Conservation (phyloP, 2,888 invertebrate genomes). For the Megaustenia siamemsis region DNA sequence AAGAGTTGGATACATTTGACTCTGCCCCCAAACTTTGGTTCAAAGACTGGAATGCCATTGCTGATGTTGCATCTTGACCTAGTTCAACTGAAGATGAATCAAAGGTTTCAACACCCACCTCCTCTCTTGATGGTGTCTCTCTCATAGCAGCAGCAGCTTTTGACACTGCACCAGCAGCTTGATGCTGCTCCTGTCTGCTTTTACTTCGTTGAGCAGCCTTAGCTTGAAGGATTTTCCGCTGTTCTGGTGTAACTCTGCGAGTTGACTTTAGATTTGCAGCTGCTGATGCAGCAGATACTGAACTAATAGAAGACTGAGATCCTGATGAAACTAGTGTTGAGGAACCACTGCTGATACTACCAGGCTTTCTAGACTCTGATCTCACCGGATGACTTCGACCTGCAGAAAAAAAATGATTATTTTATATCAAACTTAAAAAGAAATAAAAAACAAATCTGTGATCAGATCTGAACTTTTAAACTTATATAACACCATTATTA, state of each 20-base stretch:
- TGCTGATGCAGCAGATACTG: constrained; percentile 9
- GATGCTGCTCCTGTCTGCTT: constrained; percentile 52
- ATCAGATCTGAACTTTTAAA: no score
- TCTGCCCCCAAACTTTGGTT: constrained; percentile 62
- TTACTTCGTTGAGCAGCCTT: constrained; percentile 57
- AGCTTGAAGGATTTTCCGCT: constrained; percentile 54
- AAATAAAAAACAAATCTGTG: no score
- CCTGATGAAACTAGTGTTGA: constrained; percentile 31
- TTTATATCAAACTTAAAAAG: no score
- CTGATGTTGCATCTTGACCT: constrained; percentile 74
- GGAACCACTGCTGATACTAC: background rate
- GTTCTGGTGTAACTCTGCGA: constrained; percentile 58
- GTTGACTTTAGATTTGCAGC: constrained; percentile 22
- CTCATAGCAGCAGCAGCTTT: constrained; percentile 10
- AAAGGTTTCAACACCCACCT: constrained; percentile 16
- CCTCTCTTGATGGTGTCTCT: background rate
- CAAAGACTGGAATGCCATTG: constrained; percentile 74
- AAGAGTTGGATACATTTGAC: constrained; percentile 46
- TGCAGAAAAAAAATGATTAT: constrained; percentile 53
- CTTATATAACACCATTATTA: no score
- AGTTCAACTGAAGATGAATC: constrained; percentile 58
- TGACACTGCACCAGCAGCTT: background rate
- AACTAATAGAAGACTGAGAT: constrained; percentile 13
- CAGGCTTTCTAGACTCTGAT: constrained; percentile 45
- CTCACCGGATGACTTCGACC: constrained; percentile 72